Percentiles rank a stretch among this genome's conserved stretches.
These are phyloP conservation scores for Clivina fossor DNA, from an alignment of 2,888 invertebrate genomes.

Conservation along the genomic window DNA sequence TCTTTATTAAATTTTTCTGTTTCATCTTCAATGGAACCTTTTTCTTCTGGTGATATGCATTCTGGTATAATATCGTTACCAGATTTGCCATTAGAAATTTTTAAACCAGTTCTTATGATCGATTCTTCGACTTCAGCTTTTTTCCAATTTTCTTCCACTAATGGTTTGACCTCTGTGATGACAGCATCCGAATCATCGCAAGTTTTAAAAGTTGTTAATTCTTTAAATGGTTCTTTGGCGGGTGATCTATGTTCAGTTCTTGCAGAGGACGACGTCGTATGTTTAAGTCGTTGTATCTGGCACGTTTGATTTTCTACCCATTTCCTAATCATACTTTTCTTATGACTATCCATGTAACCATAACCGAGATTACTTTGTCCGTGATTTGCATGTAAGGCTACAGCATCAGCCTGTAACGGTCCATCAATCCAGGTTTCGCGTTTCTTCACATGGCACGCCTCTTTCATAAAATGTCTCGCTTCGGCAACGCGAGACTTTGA, in stretches of 20 bases:
- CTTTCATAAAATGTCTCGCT: constrained; percentile 77
- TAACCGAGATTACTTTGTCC: constrained; percentile 63
- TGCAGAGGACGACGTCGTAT: constrained; percentile 59
- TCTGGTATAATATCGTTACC: constrained; percentile 48
- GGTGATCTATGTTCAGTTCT: constrained; percentile 52
- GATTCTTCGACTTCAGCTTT: constrained; percentile 63
- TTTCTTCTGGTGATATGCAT: constrained; percentile 47
- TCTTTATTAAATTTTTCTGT: constrained; percentile 55
- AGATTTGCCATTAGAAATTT: constrained; percentile 47
- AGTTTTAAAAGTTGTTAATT: constrained; percentile 65
- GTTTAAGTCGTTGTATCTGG: constrained; percentile 72
- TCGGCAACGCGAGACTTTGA: constrained; percentile 81
- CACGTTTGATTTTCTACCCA: constrained; percentile 92
- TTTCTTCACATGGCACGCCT: constrained; percentile 74
- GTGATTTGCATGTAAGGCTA: constrained; percentile 54
- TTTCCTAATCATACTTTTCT: constrained; percentile 89
- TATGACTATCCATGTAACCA: constrained; percentile 90
- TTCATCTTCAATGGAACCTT: constrained; percentile 43
- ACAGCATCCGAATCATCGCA: constrained; percentile 53
- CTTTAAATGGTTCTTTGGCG: constrained; percentile 56
- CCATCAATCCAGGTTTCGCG: constrained; percentile 96
- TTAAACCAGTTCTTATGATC: constrained; percentile 63
- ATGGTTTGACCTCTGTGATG: constrained; percentile 49
- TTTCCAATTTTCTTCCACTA: constrained; percentile 58
- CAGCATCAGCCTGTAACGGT: constrained; percentile 73